These are phyloP conservation scores for Cephalopterus ornatus DNA, from an alignment of 2,113 vertebrate species.

Conservation along the genomic window DNA sequence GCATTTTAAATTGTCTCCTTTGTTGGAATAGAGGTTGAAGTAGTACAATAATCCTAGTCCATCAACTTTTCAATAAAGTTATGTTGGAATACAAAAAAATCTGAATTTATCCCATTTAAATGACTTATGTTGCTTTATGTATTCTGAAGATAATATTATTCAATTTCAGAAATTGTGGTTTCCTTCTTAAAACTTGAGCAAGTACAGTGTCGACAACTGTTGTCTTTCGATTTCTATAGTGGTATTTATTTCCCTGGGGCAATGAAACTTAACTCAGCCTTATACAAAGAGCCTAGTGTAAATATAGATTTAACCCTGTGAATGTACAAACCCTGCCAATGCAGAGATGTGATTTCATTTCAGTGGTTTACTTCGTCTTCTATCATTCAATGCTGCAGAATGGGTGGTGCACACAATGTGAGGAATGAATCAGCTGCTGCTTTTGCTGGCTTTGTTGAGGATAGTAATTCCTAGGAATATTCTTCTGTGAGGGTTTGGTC, in stretches of 20 bases:
- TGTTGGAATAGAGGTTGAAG: not conserved
- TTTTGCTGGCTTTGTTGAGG: not conserved
- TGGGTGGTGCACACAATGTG: not conserved
- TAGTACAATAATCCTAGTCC: not conserved
- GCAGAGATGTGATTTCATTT: slow-evolving; percentile 7
- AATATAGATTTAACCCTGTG: slow-evolving; percentile 37
- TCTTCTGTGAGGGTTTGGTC: not conserved
- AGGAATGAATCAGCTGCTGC: not conserved
- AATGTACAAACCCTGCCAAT: not conserved
- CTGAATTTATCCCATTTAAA: not conserved
- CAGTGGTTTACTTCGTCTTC: slow-evolving; percentile 29
- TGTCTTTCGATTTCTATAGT: not conserved
- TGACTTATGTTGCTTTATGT: not conserved
- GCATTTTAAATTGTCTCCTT: not conserved
- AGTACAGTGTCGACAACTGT: not conserved
- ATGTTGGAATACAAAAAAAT: not conserved
- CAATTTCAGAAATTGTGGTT: not conserved
- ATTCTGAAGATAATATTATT: not conserved
- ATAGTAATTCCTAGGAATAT: not conserved
- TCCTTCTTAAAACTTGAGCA: not conserved
- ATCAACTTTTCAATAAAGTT: not conserved
- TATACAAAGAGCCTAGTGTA: not conserved
- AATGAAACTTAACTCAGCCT: not conserved
- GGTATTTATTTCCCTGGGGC: not conserved
- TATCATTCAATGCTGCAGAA: not conserved